A percentile compares a stretch with the other conserved stretches of the same genome.
Conservation (phyloP, 2,113 vertebrate genomes). For the Heloderma charlesbogerti region DNA sequence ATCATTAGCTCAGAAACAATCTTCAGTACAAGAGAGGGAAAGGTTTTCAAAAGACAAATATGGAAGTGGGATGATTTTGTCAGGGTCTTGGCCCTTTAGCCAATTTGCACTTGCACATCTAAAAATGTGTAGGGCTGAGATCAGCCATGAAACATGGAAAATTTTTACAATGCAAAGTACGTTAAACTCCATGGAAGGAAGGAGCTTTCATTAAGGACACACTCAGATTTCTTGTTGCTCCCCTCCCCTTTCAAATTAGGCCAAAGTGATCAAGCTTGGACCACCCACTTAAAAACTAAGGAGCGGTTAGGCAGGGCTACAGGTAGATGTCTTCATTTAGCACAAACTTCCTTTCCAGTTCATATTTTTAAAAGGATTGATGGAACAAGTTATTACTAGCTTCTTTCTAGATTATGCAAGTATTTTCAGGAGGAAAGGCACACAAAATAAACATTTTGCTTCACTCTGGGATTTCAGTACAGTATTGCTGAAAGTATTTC, state of each 20-base stretch:
- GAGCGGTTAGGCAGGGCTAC: not conserved
- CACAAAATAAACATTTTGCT: not conserved
- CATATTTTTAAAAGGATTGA: not conserved
- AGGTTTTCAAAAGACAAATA: not conserved
- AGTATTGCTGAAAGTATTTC: not conserved
- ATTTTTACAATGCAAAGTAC: not conserved
- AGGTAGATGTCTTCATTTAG: not conserved
- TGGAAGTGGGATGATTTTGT: not conserved
- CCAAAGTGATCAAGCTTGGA: not conserved
- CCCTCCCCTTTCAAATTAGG: not conserved
- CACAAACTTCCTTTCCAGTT: not conserved
- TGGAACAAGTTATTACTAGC: not conserved
- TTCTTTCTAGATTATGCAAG: not conserved
- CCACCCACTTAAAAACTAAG: not conserved
- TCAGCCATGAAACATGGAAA: not conserved
- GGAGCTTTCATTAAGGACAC: not conserved
- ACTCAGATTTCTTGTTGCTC: not conserved
- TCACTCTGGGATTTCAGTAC: not conserved
- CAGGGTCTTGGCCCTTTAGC: not conserved
- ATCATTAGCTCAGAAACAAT: rapidly evolving
- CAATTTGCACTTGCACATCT: not conserved
- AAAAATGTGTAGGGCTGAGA: not conserved
- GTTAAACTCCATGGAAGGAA: not conserved
- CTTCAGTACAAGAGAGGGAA: not conserved
- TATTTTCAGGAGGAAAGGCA: not conserved